Evolutionary conservation across 1,140 invertebrate genomes (phyloP), one percentile per base, ranked within the genome.

Genomic region (Piezodorus guildinii): DNA sequence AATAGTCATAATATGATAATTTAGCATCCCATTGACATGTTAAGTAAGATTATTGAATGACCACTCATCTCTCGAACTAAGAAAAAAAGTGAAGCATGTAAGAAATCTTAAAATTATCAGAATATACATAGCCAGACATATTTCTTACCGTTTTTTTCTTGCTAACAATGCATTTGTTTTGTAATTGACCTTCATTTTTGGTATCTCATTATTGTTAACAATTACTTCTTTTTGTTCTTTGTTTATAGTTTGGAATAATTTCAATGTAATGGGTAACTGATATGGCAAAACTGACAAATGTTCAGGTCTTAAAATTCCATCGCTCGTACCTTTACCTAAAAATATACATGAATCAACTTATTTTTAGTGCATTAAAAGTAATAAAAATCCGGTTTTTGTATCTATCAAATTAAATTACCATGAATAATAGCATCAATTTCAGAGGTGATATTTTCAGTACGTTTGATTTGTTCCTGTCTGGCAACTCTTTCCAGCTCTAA

Each of bases 231-330:
- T 39, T 10, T 39, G 6, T 39, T 39, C 34, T 39, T 39, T 39
- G 12, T 12, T 10, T 6, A 39, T 39, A 10, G 34, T 14, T 27
- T 21, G 52, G 17, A 56, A 56, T 10, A 5, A 19, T 25, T 25
- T 56, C 27, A 56, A 56, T 23, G 52, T 56, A 5, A 56, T 56
- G 4, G 52, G 52, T 25, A 56, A 15, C 15, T 56, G 52, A 56
- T 56, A 56, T 5, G 52, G 1, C 6, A 56, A 23, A 23, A 25
- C 15, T 56, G 17, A 21, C 19, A 56, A 9, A 56, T 56, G 14
- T 15, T 56, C 52, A 9, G 52, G 52, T 23, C 52, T 21, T n/a
- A 56, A 56, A 17, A 56, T 56, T 25, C 52, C 52, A 56, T 56
- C 52, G 14, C 17, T 56, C 5, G 52, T 56, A 4, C 52, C 52